Percentiles rank a stretch among this genome's conserved stretches.
phyloP scores from a whole-genome alignment of 2,888 invertebrate species.

The Chrysopilus asiliformis region DNA sequence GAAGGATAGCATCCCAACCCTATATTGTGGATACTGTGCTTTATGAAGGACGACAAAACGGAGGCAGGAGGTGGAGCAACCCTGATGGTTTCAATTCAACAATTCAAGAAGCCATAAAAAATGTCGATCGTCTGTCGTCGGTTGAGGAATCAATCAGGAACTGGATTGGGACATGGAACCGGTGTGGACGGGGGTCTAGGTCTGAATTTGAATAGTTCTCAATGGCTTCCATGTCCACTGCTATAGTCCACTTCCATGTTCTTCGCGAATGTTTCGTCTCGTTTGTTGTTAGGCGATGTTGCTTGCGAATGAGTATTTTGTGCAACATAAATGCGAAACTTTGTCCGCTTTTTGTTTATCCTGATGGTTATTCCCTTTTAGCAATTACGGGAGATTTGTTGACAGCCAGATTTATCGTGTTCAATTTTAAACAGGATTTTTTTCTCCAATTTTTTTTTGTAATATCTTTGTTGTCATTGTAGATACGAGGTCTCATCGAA shows the following conservation, averaged over 20 bases:
- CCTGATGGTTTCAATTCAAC: neutral
- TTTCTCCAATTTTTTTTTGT: too few relatives aligned
- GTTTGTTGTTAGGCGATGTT: too few relatives aligned
- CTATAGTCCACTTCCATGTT: too few relatives aligned
- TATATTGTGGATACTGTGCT: neutral
- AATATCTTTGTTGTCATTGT: too few relatives aligned
- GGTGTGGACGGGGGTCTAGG: slow-evolving; percentile 9
- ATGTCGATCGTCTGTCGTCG: slow-evolving; percentile 13
- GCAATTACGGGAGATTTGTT: slow-evolving; percentile 14
- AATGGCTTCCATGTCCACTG: too few relatives aligned
- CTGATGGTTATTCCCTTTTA: slow-evolving; percentile 11
- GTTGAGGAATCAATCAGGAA: slow-evolving; percentile 14
- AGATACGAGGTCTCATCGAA: too few relatives aligned
- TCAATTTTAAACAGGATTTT: slow-evolving; percentile 10
- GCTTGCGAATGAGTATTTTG: too few relatives aligned
- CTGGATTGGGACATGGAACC: slow-evolving; percentile 1
- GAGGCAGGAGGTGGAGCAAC: neutral
- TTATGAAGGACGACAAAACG: neutral
- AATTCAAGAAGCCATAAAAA: slow-evolving; percentile 6
- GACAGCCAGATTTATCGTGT: slow-evolving; percentile 15
- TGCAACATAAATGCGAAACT: too few relatives aligned
- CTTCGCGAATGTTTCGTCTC: too few relatives aligned
- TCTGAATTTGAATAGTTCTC: too few relatives aligned
- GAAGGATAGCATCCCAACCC: neutral
- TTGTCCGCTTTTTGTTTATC: too few relatives aligned